A percentile compares a stretch with the other conserved stretches of the same genome.
Evolutionary conservation across 2,888 invertebrate genomes (phyloP).

Genomic region (Sesia bembeciformis): DNA sequence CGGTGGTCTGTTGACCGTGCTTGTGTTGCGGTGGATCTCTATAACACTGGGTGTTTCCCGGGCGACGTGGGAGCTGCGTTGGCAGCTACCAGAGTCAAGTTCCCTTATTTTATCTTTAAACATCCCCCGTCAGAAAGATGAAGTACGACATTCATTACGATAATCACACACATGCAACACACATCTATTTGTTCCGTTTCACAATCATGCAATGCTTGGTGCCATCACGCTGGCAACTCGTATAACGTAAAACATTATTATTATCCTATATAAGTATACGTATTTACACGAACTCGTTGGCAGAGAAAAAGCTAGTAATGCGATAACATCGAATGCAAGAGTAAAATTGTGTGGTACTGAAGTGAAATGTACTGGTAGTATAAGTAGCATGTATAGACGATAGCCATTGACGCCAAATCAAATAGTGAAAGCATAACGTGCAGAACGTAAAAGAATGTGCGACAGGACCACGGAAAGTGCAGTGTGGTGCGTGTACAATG

Average conservation of each 20-base stretch:
- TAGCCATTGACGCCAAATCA: conserved; percentile 37
- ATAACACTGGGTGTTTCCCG: conserved; percentile 51
- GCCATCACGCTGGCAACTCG: conserved; percentile 28
- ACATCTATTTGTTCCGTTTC: conserved; percentile 59
- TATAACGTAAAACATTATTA: conserved; percentile 21
- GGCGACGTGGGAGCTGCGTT: conserved; percentile 53
- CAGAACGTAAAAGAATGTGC: conserved; percentile 48
- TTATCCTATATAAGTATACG: conserved; percentile 26
- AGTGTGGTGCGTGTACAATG: conserved; percentile 1
- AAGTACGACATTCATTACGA: conserved; percentile 67
- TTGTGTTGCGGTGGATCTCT: conserved; percentile 33
- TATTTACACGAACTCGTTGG: conserved; percentile 49
- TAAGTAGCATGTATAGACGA: conserved; percentile 38
- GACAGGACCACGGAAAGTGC: conserved; percentile 58
- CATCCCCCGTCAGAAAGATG: conserved; percentile 64
- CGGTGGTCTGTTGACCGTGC: conserved; percentile 20
- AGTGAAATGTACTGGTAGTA: conserved; percentile 38
- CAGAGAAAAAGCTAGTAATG: conserved; percentile 40
- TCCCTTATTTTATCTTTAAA: conserved; percentile 66
- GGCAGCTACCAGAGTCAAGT: conserved; percentile 69
- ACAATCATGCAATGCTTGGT: conserved; percentile 63
- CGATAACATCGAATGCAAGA: conserved; percentile 55
- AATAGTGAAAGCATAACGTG: conserved; percentile 51
- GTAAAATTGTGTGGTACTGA: conserved; percentile 49
- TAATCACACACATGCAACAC: conserved; percentile 71